Evolutionary conservation across 64 coral and sea anemone genomes (phyloP).

Genomic region (Montipora efflorescens): DNA sequence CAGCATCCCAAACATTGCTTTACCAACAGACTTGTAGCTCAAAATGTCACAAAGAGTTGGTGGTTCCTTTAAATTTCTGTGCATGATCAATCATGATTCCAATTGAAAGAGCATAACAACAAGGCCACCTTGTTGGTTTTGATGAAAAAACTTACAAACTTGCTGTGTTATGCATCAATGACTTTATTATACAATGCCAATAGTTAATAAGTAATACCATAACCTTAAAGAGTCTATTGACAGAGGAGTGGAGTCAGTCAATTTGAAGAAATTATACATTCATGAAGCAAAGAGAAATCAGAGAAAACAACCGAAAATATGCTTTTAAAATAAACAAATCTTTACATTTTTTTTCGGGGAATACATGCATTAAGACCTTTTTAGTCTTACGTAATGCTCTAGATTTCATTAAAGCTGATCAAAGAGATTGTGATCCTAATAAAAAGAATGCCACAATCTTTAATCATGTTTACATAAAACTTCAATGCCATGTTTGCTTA

Average conservation of each 20-base stretch:
- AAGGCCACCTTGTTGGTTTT: background rate
- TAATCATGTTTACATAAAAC: background rate
- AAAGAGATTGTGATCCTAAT: background rate
- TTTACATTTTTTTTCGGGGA: background rate
- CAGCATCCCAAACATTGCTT: background rate
- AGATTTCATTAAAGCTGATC: background rate
- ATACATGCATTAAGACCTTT: background rate
- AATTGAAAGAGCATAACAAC: background rate
- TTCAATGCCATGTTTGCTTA: background rate
- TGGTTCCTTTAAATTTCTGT: background rate
- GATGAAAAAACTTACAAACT: background rate
- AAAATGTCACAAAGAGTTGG: background rate
- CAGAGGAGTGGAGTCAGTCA: background rate
- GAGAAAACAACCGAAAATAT: background rate
- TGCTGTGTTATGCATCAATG: background rate
- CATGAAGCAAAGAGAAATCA: background rate
- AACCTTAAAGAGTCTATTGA: background rate
- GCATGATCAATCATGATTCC: background rate
- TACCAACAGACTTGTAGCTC: background rate
- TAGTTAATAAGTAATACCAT: constrained; percentile 9
- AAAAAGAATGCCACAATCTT: constrained; percentile 28
- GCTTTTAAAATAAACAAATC: background rate
- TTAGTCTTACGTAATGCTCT: background rate
- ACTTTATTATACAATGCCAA: constrained; percentile 21
- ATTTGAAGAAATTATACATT: background rate